Evolutionary conservation across 2,797 vertebrate genomes (phyloP).

Genomic region (Artibeus jamaicensis): DNA sequence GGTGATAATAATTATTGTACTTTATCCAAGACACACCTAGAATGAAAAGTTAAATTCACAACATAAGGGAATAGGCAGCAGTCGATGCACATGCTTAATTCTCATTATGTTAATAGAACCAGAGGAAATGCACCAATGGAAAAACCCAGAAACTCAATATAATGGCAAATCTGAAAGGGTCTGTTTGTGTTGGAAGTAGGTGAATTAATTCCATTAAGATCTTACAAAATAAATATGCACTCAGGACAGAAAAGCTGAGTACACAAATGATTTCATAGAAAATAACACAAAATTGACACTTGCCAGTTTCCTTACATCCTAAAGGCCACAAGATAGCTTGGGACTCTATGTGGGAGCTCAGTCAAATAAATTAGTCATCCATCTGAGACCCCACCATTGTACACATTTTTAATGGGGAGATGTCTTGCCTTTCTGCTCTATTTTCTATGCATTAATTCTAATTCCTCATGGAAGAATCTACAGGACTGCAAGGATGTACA

Average conservation of each 20-base stretch:
- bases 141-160: slow-evolving; percentile 9
- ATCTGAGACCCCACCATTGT: background rate
- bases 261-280: slow-evolving; percentile 9
- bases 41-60: slow-evolving; percentile 54
- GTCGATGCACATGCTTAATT: background rate
- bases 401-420: background rate
- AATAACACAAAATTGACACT: background rate
- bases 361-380: background rate
- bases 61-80: background rate
- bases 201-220: slow-evolving; percentile 15
- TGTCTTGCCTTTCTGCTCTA: background rate
- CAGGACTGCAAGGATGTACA: background rate
- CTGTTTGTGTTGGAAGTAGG: background rate
- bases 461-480: background rate
- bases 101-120: slow-evolving; percentile 18
- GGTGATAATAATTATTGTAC: slow-evolving; percentile 58
- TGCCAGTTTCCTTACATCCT: background rate
- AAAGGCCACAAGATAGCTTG: background rate
- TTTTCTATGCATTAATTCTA: background rate
- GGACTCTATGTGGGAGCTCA: background rate
- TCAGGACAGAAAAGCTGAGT: background rate
- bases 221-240: slow-evolving; percentile 10
- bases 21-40: slow-evolving; percentile 44
- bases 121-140: slow-evolving; percentile 6
- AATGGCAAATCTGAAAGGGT: background rate